Base-by-base conservation (phyloP, 2,888 invertebrate genomes). In the Rhodophaea formosa region DNA sequence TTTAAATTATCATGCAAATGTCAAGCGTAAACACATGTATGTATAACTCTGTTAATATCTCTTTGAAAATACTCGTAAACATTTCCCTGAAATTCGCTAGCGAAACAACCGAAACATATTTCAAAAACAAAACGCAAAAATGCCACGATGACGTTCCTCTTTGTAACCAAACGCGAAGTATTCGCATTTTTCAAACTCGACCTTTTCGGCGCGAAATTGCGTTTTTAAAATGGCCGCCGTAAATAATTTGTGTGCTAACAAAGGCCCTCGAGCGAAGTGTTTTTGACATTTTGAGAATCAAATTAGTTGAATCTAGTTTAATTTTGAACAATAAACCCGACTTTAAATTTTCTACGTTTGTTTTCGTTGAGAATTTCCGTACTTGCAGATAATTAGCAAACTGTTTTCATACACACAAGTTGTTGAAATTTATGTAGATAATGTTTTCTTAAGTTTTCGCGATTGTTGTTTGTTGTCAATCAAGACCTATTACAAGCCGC, bases 251-350 rank as follows among this genome's bases (percentile, higher is more conserved):
- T 62, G 56, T 62, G 61, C 66, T 72, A 76, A 79, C 75, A 76
- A 76, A 74, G 71, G 70, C 64, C 59, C 46, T 45, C n/a, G 58
- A 7, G n/a, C 64, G 71, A 67, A 66, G 64, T 77, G 79, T 70
- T 74, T 71, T 70, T 74, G 80, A 78, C 81, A 77, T 72, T 74
- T 78, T 59, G 64, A 60, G 63, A 74, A 73, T 73, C 69, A 75
- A 77, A 79, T 80, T 80, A 76, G 71, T 71, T 72, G 32, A 23
- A 32, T 8, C 8, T 15, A 42, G 39, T 42, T 42, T 42, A n/a
- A 66, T 57, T 65, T 56, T 59, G 59, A 42, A 57, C 57, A 54
- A 59, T 56, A 49, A 54, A 56, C 53, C 23, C 23, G 23, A 23
- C 3, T 23, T 58, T 46, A 56, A 62, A 59, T 55, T 55, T 46